Evolutionary conservation across 2,797 vertebrate species (phyloP), one percentile per base, ranked within the genome.

Genomic region (Ctenopoma kingsleyae): DNA sequence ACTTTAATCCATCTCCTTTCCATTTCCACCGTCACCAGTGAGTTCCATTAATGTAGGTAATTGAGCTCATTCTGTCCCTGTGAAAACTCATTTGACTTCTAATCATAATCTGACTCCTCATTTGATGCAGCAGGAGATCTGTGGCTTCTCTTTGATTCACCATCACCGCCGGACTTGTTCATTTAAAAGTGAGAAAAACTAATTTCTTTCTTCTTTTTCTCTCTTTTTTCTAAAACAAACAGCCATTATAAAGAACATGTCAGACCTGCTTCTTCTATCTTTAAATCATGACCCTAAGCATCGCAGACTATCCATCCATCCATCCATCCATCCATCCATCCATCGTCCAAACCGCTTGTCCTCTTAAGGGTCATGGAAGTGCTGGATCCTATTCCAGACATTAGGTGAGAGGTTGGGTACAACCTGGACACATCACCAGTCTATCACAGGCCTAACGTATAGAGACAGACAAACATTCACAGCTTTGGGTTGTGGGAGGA

Each of bases 21-120:
- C 52, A 70, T 76, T 81, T 66, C 51, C 65, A 74, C 59, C 7
- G 9, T 22, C 77, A 71, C 40, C 65, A 69, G n/a, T 74, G 43
- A 74, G 62, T 71, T 61, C 65, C 73, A 84, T 83, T 82, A 82
- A 85, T 72, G 63, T 59, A 70, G 60, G 75, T 86, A 86, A 87
- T 76, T 73, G 71, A 78, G 82, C 71, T 86, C 80, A 77, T 82
- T 89, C 57, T 66, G 53, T 56, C 38, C 55, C 71, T 66, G 71
- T 74, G 81, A 72, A 86, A 85, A 81, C 71, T 81, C 66, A 78
- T 86, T 82, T 78, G 60, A 74, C 74, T 81, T 68, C 77, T 69
- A 81, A 88, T 87, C 81, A 85, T 75, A 70, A 75, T 77, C 76
- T 60, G 23, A 78, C 62, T 75, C 36, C 65, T 83, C 74, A 68